Conservation (phyloP, 1,140 invertebrate species). For the Drosophila ercepeae region DNA sequence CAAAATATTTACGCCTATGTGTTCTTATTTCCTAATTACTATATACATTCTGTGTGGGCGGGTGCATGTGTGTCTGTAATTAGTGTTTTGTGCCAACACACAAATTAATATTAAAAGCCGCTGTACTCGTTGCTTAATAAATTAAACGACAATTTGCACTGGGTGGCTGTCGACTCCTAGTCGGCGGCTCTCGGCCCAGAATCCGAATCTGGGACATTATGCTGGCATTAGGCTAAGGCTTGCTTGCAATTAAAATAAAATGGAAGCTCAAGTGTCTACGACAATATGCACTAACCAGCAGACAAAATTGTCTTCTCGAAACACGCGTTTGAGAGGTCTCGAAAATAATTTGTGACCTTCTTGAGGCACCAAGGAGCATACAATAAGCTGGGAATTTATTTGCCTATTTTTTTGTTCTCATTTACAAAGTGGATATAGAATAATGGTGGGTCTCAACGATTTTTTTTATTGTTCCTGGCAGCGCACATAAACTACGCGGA, state of each 20-base stretch:
- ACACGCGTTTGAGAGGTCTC: slow-evolving; percentile 21
- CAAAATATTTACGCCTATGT: slow-evolving; percentile 19
- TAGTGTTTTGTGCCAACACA: slow-evolving; percentile 69
- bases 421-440: not conserved
- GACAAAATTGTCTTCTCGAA: slow-evolving; percentile 14
- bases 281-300: slow-evolving; percentile 23
- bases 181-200: slow-evolving; percentile 14
- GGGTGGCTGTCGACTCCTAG: slow-evolving; percentile 32
- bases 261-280: slow-evolving; percentile 48
- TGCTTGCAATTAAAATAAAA: slow-evolving; percentile 78
- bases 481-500: not conserved
- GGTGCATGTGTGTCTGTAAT: slow-evolving; percentile 58
- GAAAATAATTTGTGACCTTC: slow-evolving; percentile 75
- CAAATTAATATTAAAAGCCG: slow-evolving; percentile 71
- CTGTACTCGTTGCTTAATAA: slow-evolving; percentile 72
- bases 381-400: slow-evolving; percentile 68
- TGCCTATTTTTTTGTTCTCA: slow-evolving; percentile 18
- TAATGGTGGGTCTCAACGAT: not conserved
- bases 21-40: slow-evolving; percentile 76
- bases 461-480: not conserved
- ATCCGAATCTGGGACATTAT: slow-evolving; percentile 52
- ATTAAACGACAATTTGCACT: slow-evolving; percentile 82
- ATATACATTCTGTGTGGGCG: slow-evolving; percentile 6
- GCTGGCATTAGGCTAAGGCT: slow-evolving; percentile 56
- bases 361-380: slow-evolving; percentile 44